Base-by-base conservation (phyloP, 2,888 invertebrate species). In the Drosophila conformis region DNA sequence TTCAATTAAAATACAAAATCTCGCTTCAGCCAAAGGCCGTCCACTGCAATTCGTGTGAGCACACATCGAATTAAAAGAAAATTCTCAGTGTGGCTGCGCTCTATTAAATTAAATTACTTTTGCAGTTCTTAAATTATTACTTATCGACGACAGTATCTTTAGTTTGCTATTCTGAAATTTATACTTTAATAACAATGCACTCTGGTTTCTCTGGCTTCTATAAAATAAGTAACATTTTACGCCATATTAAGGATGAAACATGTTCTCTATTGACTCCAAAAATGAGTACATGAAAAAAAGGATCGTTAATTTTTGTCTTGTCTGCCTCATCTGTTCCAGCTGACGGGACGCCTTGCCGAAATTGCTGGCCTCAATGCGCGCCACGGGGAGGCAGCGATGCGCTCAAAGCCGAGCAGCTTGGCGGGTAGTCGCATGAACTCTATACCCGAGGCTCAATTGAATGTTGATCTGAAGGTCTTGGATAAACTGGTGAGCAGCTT, bases 401-500 rank as follows among this genome's bases (percentile, higher is more conserved):
- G 29, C 74, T 79, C 53, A 59, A 89, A 71, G 11, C 69, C 83
- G 11, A 74, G 69, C 35, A 80, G 78, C 51, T 54, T 82, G 38
- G 64, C 85, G 1, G 91, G 87, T 53, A 91, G 91, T 60, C 91
- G 90, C 31, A 87, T 92, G 80, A 91, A 91, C 38, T 90, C 91
- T 2, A 91, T 80, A 69, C 91, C 83, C 75, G 94, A 86, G 62
- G 93, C 94, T 0, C 94, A 93, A 78, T 87, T 93, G 11, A 94
- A 95, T 69, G 91, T 91, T 42, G 96, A 96, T 80, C 94, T 96
- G 40, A 95, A 94, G 35, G 94, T 94, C 2, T 91, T 96, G 56
- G 96, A 96, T 85, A 95, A 95, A 87, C 93, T 96, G 27, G 94
- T 96, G 15, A 95, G 94, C 31, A 94, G 95, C 36, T 92, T 96